Evolutionary conservation across 2,888 invertebrate species (phyloP).

Genomic region (Mythimna lalbum): DNA sequence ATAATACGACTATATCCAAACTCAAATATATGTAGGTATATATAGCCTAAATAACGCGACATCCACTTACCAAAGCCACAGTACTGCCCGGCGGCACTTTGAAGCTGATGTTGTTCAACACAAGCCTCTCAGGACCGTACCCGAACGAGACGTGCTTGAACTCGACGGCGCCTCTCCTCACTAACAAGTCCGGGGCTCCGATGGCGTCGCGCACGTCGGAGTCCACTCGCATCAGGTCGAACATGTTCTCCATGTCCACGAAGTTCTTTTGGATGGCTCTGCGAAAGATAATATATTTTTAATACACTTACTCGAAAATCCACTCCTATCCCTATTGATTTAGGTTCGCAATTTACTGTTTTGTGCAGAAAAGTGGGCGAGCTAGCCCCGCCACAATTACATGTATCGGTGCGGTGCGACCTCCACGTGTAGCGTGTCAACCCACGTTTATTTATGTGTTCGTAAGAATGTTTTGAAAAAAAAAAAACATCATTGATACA

Average conservation of each 20-base stretch:
- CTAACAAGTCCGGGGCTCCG: slow-evolving; percentile 93
- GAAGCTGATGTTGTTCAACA: slow-evolving; percentile 95
- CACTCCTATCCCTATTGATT: no score
- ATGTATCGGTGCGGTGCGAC: no score
- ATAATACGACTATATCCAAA: no score
- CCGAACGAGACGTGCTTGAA: slow-evolving; percentile 97
- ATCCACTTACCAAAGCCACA: slow-evolving; percentile 92
- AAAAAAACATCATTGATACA: no score
- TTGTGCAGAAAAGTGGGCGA: no score
- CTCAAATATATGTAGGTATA: no score
- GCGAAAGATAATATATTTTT: not conserved
- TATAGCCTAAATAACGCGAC: not conserved
- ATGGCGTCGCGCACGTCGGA: slow-evolving; percentile 96
- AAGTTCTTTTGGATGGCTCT: slow-evolving; percentile 99
- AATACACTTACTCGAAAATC: no score
- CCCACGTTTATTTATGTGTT: no score
- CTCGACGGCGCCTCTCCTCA: slow-evolving; percentile 94
- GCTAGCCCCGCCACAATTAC: no score
- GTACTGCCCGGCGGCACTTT: slow-evolving; percentile 96
- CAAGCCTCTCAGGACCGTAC: slow-evolving; percentile 94
- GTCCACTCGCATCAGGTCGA: slow-evolving; percentile 96
- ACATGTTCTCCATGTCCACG: slow-evolving; percentile 99
- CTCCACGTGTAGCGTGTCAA: no score
- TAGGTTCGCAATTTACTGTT: no score
- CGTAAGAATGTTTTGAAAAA: no score